Evolutionary conservation across 2,797 vertebrate genomes (phyloP), one percentile per base, ranked within the genome.

Genomic region (Cottoperca gobio): DNA sequence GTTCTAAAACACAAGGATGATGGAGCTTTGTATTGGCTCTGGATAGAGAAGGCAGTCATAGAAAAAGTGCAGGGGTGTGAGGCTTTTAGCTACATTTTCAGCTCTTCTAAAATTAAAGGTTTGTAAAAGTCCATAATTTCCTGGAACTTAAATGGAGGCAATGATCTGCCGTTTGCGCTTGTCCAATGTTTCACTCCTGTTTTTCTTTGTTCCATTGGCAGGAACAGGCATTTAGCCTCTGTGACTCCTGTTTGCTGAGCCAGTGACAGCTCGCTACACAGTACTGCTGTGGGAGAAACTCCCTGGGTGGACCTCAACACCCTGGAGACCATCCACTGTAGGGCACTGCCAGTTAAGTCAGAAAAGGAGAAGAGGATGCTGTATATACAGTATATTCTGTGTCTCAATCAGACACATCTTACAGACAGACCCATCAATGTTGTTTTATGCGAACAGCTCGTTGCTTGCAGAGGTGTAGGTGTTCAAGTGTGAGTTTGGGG

Each of bases 151-250:
- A 78, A 21, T 54, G 39, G n/a, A 74, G 39, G 71, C 60, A 75
- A 10, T 45, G 59, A 71, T 76, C 64, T 74, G 52, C 52, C 0
- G 33, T 86, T 88, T 73, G 49, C 65, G 70, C 37, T 28, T 0
- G 14, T 80, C 61, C 35, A 49, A 64, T 42, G 28, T 80, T 85
- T 78, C 55, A 85, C 74, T 81, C 70, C 55, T 58, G 39, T 55
- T 53, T 76, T 45, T 83, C 70, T 78, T 65, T 39, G 69, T 71
- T 84, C 81, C 70, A 78, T 61, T 78, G 82, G 82, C 81, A 82
- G 81, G 58, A 86, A 87, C 77, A 85, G 77, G 57, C 73, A 45
- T 91, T 91, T 88, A 89, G 87, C 88, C 83, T 88, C 78, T 80
- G 73, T 69, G 70, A 52, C 87, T 89, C 54, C 69, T 86, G 84